Percentiles rank a stretch among this genome's conserved stretches.
Conservation (phyloP, 1,140 invertebrate genomes). For the Harlomillsia oculata region DNA sequence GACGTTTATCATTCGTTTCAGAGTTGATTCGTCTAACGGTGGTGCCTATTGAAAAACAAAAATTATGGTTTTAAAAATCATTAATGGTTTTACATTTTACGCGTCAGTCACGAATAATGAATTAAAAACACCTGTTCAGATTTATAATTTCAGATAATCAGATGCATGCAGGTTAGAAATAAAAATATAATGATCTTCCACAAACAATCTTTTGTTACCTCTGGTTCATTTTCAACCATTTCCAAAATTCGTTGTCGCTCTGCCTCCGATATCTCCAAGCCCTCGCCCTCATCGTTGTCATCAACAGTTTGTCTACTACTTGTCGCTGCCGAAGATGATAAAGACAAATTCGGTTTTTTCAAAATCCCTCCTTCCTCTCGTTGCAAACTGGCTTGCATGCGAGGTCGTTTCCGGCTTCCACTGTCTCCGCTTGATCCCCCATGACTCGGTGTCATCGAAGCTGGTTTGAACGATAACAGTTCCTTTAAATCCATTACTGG, state of each 20-base stretch:
- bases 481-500: constrained; percentile 25
- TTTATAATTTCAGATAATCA: background rate
- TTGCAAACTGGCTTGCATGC: background rate
- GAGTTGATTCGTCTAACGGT: constrained; percentile 69
- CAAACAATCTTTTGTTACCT: constrained; percentile 44
- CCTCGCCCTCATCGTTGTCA: background rate
- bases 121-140: background rate
- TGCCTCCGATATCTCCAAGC: constrained; percentile 55
- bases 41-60: constrained; percentile 49
- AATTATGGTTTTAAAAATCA: too few species aligned
- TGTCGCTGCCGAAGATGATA: background rate
- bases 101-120: background rate
- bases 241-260: constrained; percentile 68
- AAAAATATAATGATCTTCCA: background rate
- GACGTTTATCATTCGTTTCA: constrained; percentile 78
- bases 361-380: background rate
- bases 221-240: constrained; percentile 68
- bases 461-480: constrained; percentile 20
- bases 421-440: background rate
- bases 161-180: too few species aligned
- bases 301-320: background rate
- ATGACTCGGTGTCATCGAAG: constrained; percentile 9
- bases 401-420: constrained; percentile 6
- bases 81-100: constrained; percentile 19
- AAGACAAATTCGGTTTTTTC: background rate